phyloP scores from a whole-genome alignment of 2,797 vertebrate genomes.

The Novumbra hubbsi region DNA sequence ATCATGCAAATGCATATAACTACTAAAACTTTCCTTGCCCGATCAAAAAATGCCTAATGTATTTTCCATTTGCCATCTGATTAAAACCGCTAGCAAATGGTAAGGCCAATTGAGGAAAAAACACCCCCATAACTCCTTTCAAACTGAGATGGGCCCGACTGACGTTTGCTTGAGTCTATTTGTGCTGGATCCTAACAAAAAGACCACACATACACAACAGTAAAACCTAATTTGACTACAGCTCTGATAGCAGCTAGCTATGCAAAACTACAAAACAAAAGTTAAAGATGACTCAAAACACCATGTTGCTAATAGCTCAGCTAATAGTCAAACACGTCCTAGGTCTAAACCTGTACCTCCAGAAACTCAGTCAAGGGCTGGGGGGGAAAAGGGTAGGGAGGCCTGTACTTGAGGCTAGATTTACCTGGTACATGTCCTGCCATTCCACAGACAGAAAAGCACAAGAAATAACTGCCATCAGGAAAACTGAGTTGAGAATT shows the following conservation, averaged over 20 bases:
- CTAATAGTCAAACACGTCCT: conserved; percentile 69
- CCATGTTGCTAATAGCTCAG: not conserved
- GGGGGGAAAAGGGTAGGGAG: conserved; percentile 48
- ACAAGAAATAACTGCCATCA: conserved; percentile 89
- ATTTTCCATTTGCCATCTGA: no score
- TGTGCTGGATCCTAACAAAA: not conserved
- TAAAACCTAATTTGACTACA: conserved; percentile 1
- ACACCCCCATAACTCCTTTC: no score
- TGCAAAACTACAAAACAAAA: not conserved
- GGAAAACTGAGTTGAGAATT: conserved; percentile 52
- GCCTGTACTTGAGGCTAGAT: conserved; percentile 71
- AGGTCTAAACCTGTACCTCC: conserved; percentile 76
- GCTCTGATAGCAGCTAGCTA: not conserved
- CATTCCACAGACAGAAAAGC: conserved; percentile 88
- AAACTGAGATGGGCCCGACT: no score
- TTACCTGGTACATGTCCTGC: conserved; percentile 98
- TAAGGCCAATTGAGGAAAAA: no score
- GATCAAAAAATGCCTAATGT: no score
- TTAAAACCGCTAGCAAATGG: no score
- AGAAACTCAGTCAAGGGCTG: conserved; percentile 39
- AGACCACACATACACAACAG: no score
- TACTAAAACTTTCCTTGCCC: no score
- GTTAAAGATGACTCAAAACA: not conserved
- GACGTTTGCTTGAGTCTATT: not conserved
- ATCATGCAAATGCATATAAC: no score